These are phyloP conservation scores for Callyntrura guangdongensis DNA, from an alignment of 2,888 invertebrate species.

Conservation along the genomic window DNA sequence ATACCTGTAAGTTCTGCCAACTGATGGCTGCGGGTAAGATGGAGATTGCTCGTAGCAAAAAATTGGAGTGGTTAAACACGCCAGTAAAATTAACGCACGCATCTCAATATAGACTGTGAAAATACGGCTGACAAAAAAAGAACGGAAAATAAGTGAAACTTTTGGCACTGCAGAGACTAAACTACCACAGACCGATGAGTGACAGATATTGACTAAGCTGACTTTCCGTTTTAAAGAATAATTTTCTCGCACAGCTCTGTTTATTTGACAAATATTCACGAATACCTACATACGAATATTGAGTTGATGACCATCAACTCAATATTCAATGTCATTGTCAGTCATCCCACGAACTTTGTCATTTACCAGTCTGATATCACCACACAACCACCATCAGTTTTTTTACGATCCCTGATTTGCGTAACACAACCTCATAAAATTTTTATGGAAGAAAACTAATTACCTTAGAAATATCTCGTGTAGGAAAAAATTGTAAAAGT, in stretches of 20 bases:
- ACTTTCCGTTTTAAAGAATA: neutral
- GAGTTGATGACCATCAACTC: slow-evolving; percentile 50
- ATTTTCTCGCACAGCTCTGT: neutral
- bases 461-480: neutral
- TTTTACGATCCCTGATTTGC: slow-evolving; percentile 44
- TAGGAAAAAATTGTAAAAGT: neutral
- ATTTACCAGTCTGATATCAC: neutral
- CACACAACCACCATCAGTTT: neutral
- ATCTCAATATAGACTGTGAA: neutral
- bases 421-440: slow-evolving; percentile 17
- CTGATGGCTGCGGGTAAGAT: neutral
- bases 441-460: slow-evolving; percentile 20
- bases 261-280: neutral
- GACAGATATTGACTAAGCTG: neutral
- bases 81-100: neutral
- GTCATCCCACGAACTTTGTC: slow-evolving; percentile 56
- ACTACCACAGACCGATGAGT: slow-evolving; percentile 25
- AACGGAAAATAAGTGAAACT: neutral
- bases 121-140: neutral
- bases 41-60: neutral
- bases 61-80: slow-evolving; percentile 1
- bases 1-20: slow-evolving; percentile 46
- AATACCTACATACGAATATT: too few species aligned
- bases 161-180: slow-evolving; percentile 7
- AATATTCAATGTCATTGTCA: slow-evolving; percentile 57